Evolutionary conservation across 2,113 vertebrate species (phyloP).

Genomic region (Gracilinanus agilis): DNA sequence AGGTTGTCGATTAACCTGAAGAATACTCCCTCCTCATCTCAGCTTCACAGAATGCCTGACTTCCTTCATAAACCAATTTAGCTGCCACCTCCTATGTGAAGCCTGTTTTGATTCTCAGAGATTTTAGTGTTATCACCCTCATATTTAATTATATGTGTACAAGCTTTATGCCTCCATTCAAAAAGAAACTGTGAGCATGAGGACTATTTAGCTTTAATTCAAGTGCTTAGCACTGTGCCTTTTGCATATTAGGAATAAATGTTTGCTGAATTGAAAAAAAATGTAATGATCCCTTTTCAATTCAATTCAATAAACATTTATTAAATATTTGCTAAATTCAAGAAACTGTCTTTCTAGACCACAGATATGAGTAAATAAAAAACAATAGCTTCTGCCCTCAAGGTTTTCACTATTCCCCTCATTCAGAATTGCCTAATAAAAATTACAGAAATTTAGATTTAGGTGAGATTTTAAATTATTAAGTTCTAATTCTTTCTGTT

Average conservation of each 20-base stretch:
- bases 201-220: background rate
- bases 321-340: background rate
- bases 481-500: background rate
- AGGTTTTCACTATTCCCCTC: background rate
- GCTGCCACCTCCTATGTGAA: too few species aligned
- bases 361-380: background rate
- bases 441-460: background rate
- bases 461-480: background rate
- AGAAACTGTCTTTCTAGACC: background rate
- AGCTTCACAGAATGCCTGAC: too few species aligned
- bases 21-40: too few species aligned
- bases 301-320: background rate
- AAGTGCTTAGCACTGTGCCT: background rate
- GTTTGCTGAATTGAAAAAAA: background rate
- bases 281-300: background rate
- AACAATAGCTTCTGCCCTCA: background rate
- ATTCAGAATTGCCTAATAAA: background rate
- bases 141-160: background rate
- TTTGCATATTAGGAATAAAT: background rate
- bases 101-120: background rate
- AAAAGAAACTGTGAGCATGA: background rate
- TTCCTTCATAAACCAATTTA: too few species aligned
- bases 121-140: background rate
- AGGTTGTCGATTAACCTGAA: too few species aligned
- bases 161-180: background rate